Percentiles rank a stretch among this genome's conserved stretches.
Evolutionary conservation across 2,113 vertebrate species (phyloP).

Genomic region (Macquaria australasica): DNA sequence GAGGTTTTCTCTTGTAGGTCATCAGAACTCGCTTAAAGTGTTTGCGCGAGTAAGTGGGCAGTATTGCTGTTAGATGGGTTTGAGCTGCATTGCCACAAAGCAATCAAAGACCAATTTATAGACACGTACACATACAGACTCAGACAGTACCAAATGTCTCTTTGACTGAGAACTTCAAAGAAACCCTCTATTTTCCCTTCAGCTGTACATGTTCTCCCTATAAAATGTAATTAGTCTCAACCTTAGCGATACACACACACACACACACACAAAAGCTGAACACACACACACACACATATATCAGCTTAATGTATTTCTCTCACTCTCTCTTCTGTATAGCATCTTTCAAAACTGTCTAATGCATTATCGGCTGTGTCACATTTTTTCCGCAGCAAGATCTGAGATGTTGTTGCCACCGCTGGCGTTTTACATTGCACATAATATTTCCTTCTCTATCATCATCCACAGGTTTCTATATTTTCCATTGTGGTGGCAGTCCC

Average conservation of each 20-base stretch:
- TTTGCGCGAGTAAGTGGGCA: background rate
- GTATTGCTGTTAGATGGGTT: constrained; percentile 6
- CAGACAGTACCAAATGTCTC: constrained; percentile 21
- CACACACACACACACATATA: background rate
- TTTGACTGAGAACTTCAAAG: constrained; percentile 48
- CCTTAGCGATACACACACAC: background rate
- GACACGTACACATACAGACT: background rate
- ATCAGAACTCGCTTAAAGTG: constrained; percentile 13
- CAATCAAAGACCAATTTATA: constrained; percentile 46
- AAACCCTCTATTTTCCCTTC: constrained; percentile 22
- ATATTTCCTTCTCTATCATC: constrained; percentile 53
- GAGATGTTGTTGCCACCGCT: constrained; percentile 28
- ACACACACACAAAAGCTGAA: background rate
- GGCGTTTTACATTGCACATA: constrained; percentile 33
- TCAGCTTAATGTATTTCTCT: constrained; percentile 5
- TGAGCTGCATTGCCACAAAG: constrained; percentile 17
- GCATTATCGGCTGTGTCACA: constrained; percentile 21
- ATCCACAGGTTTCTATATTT: constrained; percentile 46
- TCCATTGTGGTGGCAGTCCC: constrained; percentile 38
- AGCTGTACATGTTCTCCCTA: constrained; percentile 22
- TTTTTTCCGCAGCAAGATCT: constrained; percentile 29
- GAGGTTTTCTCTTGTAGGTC: constrained; percentile 5
- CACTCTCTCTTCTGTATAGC: constrained; percentile 6
- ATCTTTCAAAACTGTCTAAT: constrained; percentile 19
- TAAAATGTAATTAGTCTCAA: constrained; percentile 46